Percentiles rank a stretch among this genome's conserved stretches.
These are phyloP conservation scores for Manacus vitellinus DNA, from an alignment of 2,113 vertebrate species.

Conservation along the genomic window DNA sequence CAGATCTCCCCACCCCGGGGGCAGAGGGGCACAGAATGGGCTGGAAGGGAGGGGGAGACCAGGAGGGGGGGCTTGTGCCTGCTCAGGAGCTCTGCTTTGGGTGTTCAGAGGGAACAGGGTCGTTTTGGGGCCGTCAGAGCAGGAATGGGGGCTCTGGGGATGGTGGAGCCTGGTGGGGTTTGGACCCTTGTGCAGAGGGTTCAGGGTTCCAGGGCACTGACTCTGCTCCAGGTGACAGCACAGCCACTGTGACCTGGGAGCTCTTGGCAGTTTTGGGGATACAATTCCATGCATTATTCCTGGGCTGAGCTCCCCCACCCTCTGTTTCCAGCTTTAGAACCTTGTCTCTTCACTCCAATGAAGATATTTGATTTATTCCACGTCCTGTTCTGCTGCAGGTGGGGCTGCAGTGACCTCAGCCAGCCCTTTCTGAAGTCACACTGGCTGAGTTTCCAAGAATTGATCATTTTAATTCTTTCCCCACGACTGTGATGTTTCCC, in stretches of 20 bases:
- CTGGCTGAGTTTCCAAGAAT: background rate
- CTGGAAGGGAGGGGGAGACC: background rate
- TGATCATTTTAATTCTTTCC: background rate
- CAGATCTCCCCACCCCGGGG: background rate
- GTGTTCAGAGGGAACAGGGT: no score
- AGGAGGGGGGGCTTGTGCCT: no score
- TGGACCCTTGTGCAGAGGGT: background rate
- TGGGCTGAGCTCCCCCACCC: background rate
- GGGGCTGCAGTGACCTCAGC: background rate
- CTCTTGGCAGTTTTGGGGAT: background rate
- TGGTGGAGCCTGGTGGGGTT: background rate
- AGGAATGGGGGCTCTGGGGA: background rate
- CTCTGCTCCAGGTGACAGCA: background rate
- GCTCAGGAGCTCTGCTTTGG: background rate
- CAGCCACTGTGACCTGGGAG: background rate
- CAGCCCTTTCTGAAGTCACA: background rate
- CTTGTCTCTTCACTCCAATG: background rate
- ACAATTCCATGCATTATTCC: background rate
- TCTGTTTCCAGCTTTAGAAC: background rate
- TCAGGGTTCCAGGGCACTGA: background rate
- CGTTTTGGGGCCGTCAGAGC: background rate
- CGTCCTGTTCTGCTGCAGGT: background rate
- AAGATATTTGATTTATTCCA: background rate
- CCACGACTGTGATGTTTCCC: background rate
- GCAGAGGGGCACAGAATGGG: background rate